Evolutionary conservation across 2,797 vertebrate species (phyloP).

Genomic region (Pangasius macronema): DNA sequence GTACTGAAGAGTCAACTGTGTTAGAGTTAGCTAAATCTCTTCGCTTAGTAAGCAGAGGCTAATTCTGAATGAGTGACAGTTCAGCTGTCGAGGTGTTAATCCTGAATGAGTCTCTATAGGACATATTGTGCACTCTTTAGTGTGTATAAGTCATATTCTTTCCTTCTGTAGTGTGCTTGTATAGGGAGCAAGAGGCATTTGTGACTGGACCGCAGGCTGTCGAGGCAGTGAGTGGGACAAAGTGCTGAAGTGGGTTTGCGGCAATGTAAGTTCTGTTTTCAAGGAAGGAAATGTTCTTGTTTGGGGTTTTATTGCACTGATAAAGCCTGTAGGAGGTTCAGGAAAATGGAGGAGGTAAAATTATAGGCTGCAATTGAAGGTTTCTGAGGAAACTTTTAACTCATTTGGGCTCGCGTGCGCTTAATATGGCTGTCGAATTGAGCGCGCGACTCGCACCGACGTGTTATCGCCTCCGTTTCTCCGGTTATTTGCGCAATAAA

Average conservation of each 20-base stretch:
- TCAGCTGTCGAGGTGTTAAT: not conserved
- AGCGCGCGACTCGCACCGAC: not conserved
- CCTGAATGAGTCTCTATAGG: not conserved
- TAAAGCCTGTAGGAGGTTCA: no score
- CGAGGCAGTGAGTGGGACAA: not conserved
- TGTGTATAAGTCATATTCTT: not conserved
- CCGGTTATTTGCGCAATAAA: not conserved
- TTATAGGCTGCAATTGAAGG: not conserved
- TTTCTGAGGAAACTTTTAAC: not conserved
- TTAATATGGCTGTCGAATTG: not conserved
- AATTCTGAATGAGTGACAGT: not conserved
- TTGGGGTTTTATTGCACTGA: not conserved
- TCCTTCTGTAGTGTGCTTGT: conserved; percentile 1
- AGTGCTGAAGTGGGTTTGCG: not conserved
- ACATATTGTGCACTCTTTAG: not conserved
- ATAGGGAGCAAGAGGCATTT: not conserved
- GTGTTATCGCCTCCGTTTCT: not conserved
- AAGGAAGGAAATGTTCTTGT: not conserved
- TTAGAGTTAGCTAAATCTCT: not conserved
- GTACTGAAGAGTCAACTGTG: no score
- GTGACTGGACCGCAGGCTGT: not conserved
- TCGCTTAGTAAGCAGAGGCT: not conserved
- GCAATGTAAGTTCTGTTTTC: conserved; percentile 27
- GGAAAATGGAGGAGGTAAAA: not conserved
- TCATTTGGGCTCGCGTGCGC: not conserved